Evolutionary conservation across 2,113 vertebrate species (phyloP).

Genomic region (Marmota flaviventris): DNA sequence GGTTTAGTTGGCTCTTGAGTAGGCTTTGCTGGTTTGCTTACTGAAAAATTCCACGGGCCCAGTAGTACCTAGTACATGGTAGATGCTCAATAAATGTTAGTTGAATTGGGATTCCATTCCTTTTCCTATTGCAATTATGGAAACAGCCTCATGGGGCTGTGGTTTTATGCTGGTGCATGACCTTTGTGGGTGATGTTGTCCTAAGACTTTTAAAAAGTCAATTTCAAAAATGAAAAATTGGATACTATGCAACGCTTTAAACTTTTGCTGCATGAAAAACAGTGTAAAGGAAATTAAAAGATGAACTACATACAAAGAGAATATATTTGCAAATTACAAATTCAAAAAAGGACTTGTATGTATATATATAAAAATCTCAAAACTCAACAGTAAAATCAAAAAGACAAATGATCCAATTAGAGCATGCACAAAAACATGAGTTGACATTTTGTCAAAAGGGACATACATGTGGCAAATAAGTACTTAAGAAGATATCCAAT

Average conservation of each 20-base stretch:
- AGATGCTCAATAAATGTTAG: background rate
- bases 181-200: background rate
- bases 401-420: background rate
- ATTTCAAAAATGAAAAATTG: background rate
- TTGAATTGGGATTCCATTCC: background rate
- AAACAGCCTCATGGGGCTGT: background rate
- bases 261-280: background rate
- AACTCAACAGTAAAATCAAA: background rate
- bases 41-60: background rate
- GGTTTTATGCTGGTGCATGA: background rate
- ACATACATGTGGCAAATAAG: background rate
- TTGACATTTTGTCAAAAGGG: background rate
- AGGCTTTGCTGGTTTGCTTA: background rate
- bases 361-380: background rate
- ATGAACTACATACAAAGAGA: background rate
- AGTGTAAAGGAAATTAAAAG: background rate
- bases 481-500: background rate
- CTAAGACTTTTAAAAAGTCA: background rate
- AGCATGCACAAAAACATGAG: constrained; percentile 23
- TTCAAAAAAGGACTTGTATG: background rate
- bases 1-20: background rate
- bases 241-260: background rate
- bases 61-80: background rate
- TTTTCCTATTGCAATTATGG: background rate
- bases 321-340: constrained; percentile 29